Base-by-base conservation (phyloP, 2,888 invertebrate genomes). In the Chalcosyrphus nemorum region DNA sequence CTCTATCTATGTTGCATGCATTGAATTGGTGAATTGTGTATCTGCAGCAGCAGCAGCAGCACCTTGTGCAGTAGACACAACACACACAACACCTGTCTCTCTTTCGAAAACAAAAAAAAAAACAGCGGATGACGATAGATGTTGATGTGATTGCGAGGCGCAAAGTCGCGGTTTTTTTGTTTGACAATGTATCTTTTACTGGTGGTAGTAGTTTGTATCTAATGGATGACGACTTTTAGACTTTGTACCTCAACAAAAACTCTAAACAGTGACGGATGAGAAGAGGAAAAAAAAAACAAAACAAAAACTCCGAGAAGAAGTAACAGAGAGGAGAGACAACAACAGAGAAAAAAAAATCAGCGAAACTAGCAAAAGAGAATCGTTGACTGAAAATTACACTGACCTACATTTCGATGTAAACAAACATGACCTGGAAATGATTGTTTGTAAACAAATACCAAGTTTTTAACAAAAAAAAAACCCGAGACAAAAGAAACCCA, bases 381-480 rank as follows among this genome's bases (percentile, higher is more conserved):
- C 75, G 63, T 68, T 45, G 56, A 80, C 74, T 74, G 74, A 68
- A 80, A 80, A 84, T 84, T 84, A 84, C 84, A 80, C 84, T 84
- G 84, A 84, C 84, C 84, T 50, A 84, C 80, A 70, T 84, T 84
- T 50, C 57, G 63, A 70, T 75, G 80, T 84, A 84, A 84, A 84
- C 84, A 84, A 75, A 84, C 84, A 84, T 84, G 84, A 84, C 84
- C 84, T 84, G 84, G 59, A 84, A 84, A 84, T 35, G 63, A 70
- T 81, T 84, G 84, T 84, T 84, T 84, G 84, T 78, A 84, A 84
- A 84, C 84, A 84, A 77, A 77, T 77, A 63, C 54, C 70, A 77
- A 45, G 29, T 50, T 21, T 17, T 9, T 9, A 56, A 9, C 9
- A n/a, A 43, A 7, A 54, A 59, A 35, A 13, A 2, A 27, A 52